Conservation (phyloP, 2,888 invertebrate genomes). For the Drosophila infuscata region DNA sequence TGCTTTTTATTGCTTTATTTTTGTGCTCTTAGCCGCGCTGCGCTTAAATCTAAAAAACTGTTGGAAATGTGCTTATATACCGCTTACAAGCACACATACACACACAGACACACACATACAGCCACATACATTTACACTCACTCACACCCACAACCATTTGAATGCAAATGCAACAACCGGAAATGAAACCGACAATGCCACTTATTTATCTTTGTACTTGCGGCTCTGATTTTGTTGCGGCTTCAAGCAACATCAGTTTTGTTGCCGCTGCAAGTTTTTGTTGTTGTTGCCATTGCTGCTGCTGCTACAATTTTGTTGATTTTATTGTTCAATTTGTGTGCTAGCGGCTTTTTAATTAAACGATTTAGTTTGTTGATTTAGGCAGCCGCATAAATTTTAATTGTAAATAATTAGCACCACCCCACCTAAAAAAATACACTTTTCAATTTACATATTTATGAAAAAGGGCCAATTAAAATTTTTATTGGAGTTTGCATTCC, state of each 20-base stretch:
- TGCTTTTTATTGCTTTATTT: slow-evolving; percentile 78
- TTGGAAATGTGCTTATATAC: slow-evolving; percentile 76
- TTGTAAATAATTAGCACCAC: slow-evolving; percentile 69
- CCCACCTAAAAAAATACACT: slow-evolving; percentile 30
- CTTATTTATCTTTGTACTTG: slow-evolving; percentile 80
- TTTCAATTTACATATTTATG: slow-evolving; percentile 60
- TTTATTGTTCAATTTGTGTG: slow-evolving; percentile 38
- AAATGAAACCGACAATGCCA: slow-evolving; percentile 81
- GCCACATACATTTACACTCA: slow-evolving; percentile 1
- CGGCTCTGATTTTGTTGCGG: slow-evolving; percentile 77
- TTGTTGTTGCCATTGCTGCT: slow-evolving; percentile 3
- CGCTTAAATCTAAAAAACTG: slow-evolving; percentile 77
- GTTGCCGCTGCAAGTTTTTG: slow-evolving; percentile 28
- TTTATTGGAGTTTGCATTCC: slow-evolving; percentile 69
- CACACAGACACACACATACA: slow-evolving; percentile 7
- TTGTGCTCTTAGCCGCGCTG: slow-evolving; percentile 73
- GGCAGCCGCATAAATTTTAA: slow-evolving; percentile 73
- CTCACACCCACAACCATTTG: slow-evolving; percentile 53
- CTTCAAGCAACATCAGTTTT: slow-evolving; percentile 59
- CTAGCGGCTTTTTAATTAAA: slow-evolving; percentile 73
- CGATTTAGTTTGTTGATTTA: slow-evolving; percentile 77
- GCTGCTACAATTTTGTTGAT: slow-evolving; percentile 27
- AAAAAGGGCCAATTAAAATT: slow-evolving; percentile 73
- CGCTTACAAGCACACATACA: slow-evolving; percentile 63
- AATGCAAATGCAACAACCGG: slow-evolving; percentile 79